Conservation (phyloP, 30 jellyfish, hydroid and myxozoan species). For the Hydractinia symbiolongicarpus region DNA sequence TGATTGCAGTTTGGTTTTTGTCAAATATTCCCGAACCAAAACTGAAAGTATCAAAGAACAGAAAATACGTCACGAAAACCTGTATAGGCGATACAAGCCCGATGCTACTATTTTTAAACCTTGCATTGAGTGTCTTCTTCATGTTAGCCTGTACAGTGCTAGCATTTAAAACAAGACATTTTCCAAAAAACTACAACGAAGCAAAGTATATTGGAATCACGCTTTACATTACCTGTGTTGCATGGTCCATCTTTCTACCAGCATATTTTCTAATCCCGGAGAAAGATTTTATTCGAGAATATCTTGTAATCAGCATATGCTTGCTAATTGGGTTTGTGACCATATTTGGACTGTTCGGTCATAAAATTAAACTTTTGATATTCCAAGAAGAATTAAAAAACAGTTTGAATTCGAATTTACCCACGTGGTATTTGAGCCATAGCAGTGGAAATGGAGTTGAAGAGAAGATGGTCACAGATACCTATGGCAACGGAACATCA, state of each 20-base stretch:
- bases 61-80: constrained; percentile 31
- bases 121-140: constrained; percentile 68
- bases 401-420: constrained; percentile 8
- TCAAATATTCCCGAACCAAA: constrained; percentile 51
- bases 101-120: constrained; percentile 30
- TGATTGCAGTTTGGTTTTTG: constrained; percentile 67
- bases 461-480: neutral
- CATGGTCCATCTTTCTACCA: constrained; percentile 91
- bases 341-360: constrained; percentile 78
- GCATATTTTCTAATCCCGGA: constrained; percentile 42
- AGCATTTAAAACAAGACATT: constrained; percentile 87
- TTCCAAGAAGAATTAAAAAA: constrained; percentile 19
- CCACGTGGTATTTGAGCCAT: constrained; percentile 9
- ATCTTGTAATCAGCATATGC: constrained; percentile 54
- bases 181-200: constrained; percentile 94
- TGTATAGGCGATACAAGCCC: constrained; percentile 62
- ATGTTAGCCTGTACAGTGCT: constrained; percentile 76
- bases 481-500: neutral
- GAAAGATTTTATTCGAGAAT: constrained; percentile 34
- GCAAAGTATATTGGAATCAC: constrained; percentile 91
- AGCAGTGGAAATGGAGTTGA: constrained; percentile 1
- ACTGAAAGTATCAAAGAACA: constrained; percentile 15
- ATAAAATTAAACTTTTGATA: constrained; percentile 51
- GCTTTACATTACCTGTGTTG: constrained; percentile 77
- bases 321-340: constrained; percentile 46